phyloP scores from a whole-genome alignment of 2,797 vertebrate species.

The Cyclopterus lumpus region DNA sequence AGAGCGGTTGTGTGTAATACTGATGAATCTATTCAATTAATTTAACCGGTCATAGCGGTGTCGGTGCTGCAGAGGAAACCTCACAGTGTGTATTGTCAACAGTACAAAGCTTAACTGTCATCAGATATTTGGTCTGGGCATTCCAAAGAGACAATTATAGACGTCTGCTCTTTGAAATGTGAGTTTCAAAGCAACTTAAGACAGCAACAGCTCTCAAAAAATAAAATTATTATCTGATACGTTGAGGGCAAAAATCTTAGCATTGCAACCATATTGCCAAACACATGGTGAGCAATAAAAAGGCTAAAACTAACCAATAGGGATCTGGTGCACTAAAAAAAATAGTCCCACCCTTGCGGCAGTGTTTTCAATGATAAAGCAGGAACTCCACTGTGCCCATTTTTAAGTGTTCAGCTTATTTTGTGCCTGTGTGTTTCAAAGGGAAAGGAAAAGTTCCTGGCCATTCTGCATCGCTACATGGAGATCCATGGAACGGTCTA shows the following conservation, averaged over 20 bases:
- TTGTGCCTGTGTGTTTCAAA: constrained; percentile 49
- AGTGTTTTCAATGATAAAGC: constrained; percentile 1
- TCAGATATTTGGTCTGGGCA: background rate
- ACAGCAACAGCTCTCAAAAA: background rate
- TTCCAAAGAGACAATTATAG: background rate
- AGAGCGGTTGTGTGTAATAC: background rate
- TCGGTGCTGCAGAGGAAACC: background rate
- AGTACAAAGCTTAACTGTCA: background rate
- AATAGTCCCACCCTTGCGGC: background rate
- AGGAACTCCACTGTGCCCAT: background rate
- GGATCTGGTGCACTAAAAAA: background rate
- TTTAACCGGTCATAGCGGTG: background rate
- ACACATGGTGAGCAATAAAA: background rate
- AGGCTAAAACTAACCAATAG: background rate
- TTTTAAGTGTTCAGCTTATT: background rate
- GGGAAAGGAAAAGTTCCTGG: constrained; percentile 94
- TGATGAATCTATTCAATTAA: constrained; percentile 12
- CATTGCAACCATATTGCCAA: background rate
- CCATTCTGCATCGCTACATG: constrained; percentile 94
- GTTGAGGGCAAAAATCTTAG: background rate
- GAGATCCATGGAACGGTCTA: constrained; percentile 97
- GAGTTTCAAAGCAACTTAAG: background rate
- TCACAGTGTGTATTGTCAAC: background rate
- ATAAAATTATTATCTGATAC: background rate
- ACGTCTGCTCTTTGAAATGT: background rate